phyloP scores from a whole-genome alignment of 2,113 vertebrate species.

The Lasiurus borealis region DNA sequence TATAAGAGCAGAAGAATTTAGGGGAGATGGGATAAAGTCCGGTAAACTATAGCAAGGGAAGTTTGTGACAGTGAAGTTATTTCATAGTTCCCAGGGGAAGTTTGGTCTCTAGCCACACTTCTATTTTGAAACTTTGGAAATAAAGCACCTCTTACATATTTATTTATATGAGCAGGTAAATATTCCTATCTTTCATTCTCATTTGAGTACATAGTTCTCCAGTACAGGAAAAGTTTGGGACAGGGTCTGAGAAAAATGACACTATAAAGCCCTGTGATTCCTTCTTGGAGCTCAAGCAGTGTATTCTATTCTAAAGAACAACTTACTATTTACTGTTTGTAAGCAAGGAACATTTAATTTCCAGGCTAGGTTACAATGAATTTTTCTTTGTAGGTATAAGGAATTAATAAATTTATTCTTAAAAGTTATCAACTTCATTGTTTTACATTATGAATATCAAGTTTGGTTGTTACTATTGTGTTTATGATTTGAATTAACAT shows the following conservation, averaged over 20 bases:
- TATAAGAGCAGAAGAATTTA: background rate
- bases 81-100: background rate
- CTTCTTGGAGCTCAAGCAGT: background rate
- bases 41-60: background rate
- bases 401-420: slow-evolving; percentile 27
- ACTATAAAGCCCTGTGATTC: background rate
- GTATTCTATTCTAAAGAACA: slow-evolving; percentile 4
- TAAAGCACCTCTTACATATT: background rate
- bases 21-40: background rate
- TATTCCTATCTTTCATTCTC: background rate
- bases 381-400: slow-evolving; percentile 35
- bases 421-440: slow-evolving; percentile 29
- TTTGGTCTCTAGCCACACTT: slow-evolving; percentile 53
- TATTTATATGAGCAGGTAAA: slow-evolving; percentile 34
- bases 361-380: background rate
- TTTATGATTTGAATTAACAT: background rate
- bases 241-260: background rate
- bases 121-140: slow-evolving; percentile 6
- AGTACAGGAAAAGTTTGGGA: background rate
- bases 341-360: slow-evolving; percentile 26
- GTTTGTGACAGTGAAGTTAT: background rate
- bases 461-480: background rate
- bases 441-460: slow-evolving; percentile 31
- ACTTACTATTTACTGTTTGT: background rate
- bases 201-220: background rate